Conservation (phyloP, 2,797 vertebrate species). For the Bothrops alternatus region DNA sequence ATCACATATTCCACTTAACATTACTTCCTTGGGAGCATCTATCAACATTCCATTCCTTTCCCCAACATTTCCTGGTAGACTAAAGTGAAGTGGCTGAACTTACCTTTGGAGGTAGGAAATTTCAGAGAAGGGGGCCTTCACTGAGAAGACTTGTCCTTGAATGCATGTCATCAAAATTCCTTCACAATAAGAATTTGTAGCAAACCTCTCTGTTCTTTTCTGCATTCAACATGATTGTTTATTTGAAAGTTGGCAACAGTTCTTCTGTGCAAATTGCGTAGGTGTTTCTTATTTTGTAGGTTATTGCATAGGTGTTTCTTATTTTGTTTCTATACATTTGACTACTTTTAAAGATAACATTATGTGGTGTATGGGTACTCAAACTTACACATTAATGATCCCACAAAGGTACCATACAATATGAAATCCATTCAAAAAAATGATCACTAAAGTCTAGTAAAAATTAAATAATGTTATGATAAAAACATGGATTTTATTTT, state of each 20-base stretch:
- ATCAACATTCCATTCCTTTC: neutral
- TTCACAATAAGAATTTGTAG: neutral
- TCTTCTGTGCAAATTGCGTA: neutral
- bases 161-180: neutral
- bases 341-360: neutral
- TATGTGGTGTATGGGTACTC: neutral
- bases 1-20: neutral
- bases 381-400: neutral
- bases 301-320: neutral
- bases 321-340: neutral
- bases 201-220: neutral
- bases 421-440: neutral
- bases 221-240: neutral
- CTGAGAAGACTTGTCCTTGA: neutral
- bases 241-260: neutral
- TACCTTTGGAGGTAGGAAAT: neutral
- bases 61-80: neutral
- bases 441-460: neutral
- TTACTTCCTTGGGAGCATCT: neutral
- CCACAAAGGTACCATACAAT: neutral
- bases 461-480: neutral
- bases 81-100: neutral
- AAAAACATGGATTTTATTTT: neutral
- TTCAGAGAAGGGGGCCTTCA: neutral
- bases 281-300: neutral